Conservation (phyloP, 2,888 invertebrate species). For the Odiellus spinosus region DNA sequence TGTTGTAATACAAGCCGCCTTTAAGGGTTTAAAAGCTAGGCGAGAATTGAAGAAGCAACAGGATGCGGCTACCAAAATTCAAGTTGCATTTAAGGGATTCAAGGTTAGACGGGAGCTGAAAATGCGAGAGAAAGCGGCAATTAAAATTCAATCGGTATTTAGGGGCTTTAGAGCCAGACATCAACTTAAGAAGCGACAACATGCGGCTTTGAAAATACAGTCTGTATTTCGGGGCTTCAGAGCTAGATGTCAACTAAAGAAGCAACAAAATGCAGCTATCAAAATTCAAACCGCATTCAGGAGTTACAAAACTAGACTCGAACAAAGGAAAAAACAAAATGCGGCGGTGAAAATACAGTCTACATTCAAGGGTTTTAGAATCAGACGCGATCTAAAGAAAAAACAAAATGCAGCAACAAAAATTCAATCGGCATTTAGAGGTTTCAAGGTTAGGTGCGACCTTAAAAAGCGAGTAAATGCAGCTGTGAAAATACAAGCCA, state of each 20-base stretch:
- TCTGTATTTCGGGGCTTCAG: background rate
- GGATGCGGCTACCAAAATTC: too few species aligned
- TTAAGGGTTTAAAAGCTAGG: too few species aligned
- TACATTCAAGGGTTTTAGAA: background rate
- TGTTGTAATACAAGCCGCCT: too few species aligned
- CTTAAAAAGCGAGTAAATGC: constrained; percentile 10
- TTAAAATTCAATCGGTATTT: too few species aligned
- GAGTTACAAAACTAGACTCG: background rate
- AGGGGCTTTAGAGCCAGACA: background rate
- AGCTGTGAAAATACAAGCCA: constrained; percentile 1
- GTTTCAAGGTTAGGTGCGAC: constrained; percentile 2
- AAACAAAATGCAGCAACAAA: background rate
- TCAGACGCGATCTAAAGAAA: background rate
- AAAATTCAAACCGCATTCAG: constrained; percentile 12
- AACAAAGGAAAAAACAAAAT: constrained; percentile 9
- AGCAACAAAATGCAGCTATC: constrained; percentile 2
- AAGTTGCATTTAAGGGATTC: constrained; percentile 13
- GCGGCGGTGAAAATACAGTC: constrained; percentile 19
- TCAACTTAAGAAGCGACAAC: background rate
- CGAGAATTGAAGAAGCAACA: too few species aligned
- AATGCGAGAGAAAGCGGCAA: constrained; percentile 5
- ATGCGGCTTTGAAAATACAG: background rate
- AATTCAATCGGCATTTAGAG: constrained; percentile 3
- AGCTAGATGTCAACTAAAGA: background rate
- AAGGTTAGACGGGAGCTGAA: constrained; percentile 6